These are phyloP conservation scores for Paracanthobrama guichenoti DNA, from an alignment of 2,113 vertebrate species.

Conservation along the genomic window DNA sequence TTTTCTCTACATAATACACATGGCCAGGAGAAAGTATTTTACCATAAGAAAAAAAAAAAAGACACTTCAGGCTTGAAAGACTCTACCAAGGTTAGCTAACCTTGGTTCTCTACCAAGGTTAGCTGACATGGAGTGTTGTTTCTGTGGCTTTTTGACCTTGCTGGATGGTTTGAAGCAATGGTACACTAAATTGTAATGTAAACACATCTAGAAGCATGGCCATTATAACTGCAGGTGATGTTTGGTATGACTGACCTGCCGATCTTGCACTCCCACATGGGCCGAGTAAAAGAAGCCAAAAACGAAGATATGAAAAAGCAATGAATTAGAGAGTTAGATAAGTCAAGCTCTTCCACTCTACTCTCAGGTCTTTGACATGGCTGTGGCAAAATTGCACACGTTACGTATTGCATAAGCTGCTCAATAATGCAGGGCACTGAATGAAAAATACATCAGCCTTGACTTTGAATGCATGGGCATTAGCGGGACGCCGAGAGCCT, in stretches of 20 bases:
- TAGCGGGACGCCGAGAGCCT: slow-evolving; percentile 34
- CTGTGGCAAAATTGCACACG: slow-evolving; percentile 62
- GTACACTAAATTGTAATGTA: neutral
- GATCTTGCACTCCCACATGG: neutral
- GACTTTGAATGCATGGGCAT: slow-evolving; percentile 63
- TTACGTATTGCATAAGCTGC: slow-evolving; percentile 72
- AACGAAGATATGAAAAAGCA: neutral
- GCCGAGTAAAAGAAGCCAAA: neutral
- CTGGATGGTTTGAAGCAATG: neutral
- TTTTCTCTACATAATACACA: neutral
- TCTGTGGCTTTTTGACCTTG: neutral
- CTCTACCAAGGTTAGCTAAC: too few relatives aligned
- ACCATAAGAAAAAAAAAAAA: neutral
- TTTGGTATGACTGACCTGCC: neutral
- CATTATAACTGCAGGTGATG: slow-evolving; percentile 13
- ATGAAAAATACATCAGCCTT: slow-evolving; percentile 73
- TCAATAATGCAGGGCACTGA: slow-evolving; percentile 73
- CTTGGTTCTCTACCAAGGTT: neutral
- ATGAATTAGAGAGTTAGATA: neutral
- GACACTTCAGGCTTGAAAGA: neutral
- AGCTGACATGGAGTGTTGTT: neutral
- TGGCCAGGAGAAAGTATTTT: neutral
- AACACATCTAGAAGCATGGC: neutral
- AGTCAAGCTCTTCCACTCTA: neutral
- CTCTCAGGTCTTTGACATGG: slow-evolving; percentile 58